Evolutionary conservation across 2,888 invertebrate genomes (phyloP), one percentile per base, ranked within the genome.

Genomic region (Volucella bombylans): DNA sequence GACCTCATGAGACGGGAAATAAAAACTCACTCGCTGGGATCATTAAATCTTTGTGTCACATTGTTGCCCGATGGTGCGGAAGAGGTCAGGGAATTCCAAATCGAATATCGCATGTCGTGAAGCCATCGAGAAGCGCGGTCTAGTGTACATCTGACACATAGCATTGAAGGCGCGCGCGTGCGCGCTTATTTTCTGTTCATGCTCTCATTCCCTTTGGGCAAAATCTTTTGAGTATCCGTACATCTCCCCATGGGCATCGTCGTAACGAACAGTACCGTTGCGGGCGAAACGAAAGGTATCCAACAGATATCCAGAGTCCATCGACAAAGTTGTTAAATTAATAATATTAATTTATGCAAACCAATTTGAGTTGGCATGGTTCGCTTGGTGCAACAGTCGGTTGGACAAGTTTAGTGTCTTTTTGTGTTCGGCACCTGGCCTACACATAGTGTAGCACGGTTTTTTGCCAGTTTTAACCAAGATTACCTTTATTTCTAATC

Each of bases 11-110:
- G 31, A 74, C 31, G 31, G 78, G 83, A 83, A 79, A 74, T 74
- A 79, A 83, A 83, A 83, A 80, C 65, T 65, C 80, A 71, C 79
- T 62, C 74, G 69, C 79, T 83, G 80, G 80, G 74, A 80, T 83
- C 83, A 80, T 83, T 83, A 83, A 83, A 83, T 79, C 83, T 67
- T 61, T 57, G 74, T 80, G 83, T 83, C 80, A 74, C 80, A 83
- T 82, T 52, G 59, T 41, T 76, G 14, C 52, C 41, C 49, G 47
- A 18, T 43, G 4, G 45, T 43, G n/a, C 55, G 72, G 62, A 82
- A 68, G 67, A 82, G 12, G 64, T 57, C 54, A 55, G 15, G 15
- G 52, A 82, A 79, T 64, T 82, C 55, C 71, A 54, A 31, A 31
- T 61, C 41, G 50, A 64, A 52, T 47, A 83, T 83, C 69, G 73